Conservation (phyloP, 2,113 vertebrate species). For the Zootoca vivipara region DNA sequence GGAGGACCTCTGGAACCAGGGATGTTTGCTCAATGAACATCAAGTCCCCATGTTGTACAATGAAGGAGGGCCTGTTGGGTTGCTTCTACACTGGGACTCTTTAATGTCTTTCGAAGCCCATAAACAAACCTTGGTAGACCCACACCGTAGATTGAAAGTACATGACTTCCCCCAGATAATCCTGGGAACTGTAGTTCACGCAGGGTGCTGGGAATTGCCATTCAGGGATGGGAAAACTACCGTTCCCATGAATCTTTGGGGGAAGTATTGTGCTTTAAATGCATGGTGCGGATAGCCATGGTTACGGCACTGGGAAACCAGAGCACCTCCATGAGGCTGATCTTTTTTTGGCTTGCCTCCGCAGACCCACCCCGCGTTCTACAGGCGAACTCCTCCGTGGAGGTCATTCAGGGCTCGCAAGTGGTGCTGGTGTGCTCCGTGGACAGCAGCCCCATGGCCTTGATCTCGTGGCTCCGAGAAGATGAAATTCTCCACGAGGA, state of each 20-base stretch:
- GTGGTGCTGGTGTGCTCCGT: slow-evolving; percentile 85
- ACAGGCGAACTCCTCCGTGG: slow-evolving; percentile 85
- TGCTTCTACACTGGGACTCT: neutral
- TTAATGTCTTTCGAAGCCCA: too few species aligned
- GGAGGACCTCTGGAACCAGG: neutral
- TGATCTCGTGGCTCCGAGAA: slow-evolving; percentile 84
- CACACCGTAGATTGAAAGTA: too few species aligned
- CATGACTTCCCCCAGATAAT: too few species aligned
- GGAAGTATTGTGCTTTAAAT: too few species aligned
- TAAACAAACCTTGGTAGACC: too few species aligned
- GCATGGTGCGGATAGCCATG: neutral
- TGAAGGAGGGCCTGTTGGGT: neutral
- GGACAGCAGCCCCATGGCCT: slow-evolving; percentile 85
- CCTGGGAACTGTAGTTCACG: too few species aligned
- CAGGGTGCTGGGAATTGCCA: too few species aligned
- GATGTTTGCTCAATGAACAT: neutral
- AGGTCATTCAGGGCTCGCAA: slow-evolving; percentile 85
- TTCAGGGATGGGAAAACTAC: too few species aligned
- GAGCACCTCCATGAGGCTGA: neutral
- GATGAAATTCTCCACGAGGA: slow-evolving; percentile 81
- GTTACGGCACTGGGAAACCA: neutral
- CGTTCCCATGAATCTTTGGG: too few species aligned
- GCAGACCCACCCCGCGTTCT: slow-evolving; percentile 81
- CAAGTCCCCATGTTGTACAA: neutral
- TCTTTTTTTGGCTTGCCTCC: neutral